phyloP scores from a whole-genome alignment of 2,888 invertebrate genomes.

The Epistrophe grossulariae region DNA sequence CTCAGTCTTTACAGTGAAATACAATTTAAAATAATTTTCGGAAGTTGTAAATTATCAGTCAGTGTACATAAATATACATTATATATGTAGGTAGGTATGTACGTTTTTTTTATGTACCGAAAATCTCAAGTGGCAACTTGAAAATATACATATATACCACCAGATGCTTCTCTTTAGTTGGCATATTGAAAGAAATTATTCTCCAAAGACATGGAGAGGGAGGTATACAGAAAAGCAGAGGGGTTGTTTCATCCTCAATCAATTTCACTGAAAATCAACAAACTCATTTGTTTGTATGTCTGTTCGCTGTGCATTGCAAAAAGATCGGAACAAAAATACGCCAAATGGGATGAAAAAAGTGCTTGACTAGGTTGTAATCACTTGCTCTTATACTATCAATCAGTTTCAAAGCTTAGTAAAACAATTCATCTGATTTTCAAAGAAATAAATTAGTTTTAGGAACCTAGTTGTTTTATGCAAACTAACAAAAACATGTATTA shows the following conservation, averaged over 20 bases:
- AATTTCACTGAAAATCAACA: slow-evolving; percentile 28
- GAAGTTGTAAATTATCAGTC: slow-evolving; percentile 71
- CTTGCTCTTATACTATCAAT: not conserved
- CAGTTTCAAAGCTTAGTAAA: too few relatives aligned
- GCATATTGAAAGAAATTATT: slow-evolving; percentile 58
- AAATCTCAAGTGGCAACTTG: slow-evolving; percentile 65
- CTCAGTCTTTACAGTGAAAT: slow-evolving; percentile 16
- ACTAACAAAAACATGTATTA: too few relatives aligned
- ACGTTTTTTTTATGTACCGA: slow-evolving; percentile 20
- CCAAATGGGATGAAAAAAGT: not conserved
- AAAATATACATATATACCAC: slow-evolving; percentile 34
- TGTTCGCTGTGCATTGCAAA: slow-evolving; percentile 8
- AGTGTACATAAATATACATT: slow-evolving; percentile 28
- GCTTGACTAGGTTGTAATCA: not conserved
- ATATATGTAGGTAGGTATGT: not conserved
- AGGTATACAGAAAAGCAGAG: not conserved
- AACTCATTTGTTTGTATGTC: slow-evolving; percentile 2
- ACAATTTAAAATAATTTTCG: slow-evolving; percentile 62
- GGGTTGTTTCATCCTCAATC: slow-evolving; percentile 1
- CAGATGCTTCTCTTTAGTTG: slow-evolving; percentile 49
- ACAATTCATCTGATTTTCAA: too few relatives aligned
- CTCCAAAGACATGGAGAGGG: not conserved
- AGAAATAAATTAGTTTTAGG: too few relatives aligned
- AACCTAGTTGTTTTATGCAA: too few relatives aligned
- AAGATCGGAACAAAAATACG: not conserved